Evolutionary conservation across 2,888 invertebrate genomes (phyloP).

Genomic region (Lepidonotus clava): DNA sequence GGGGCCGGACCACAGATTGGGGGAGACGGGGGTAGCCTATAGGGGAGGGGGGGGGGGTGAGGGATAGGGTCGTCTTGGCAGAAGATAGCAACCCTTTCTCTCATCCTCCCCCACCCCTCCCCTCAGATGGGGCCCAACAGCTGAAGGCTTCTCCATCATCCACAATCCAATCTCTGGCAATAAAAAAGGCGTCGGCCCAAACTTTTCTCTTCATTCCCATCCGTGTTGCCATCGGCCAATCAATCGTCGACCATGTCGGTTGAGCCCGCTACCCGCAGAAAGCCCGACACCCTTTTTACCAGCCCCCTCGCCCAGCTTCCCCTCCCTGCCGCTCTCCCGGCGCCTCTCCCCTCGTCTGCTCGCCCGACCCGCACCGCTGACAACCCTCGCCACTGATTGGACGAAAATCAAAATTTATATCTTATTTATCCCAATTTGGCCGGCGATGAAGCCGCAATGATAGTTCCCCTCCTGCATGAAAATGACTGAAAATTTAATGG

Average conservation of each 20-base stretch:
- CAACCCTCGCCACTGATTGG: constrained; percentile 45
- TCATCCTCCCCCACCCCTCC: too few species aligned
- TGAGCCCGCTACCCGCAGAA: constrained; percentile 18
- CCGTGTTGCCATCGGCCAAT: constrained; percentile 51
- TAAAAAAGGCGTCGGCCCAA: constrained; percentile 41
- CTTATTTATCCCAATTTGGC: constrained; percentile 52
- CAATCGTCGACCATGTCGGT: constrained; percentile 44
- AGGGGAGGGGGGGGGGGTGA: too few species aligned
- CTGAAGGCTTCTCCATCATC: constrained; percentile 50
- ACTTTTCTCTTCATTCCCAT: constrained; percentile 51
- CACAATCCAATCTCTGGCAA: constrained; percentile 49
- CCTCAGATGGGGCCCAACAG: too few species aligned
- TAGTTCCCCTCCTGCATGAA: constrained; percentile 54
- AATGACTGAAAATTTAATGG: constrained; percentile 54
- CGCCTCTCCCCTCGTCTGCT: background rate
- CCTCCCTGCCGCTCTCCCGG: background rate
- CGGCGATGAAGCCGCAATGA: constrained; percentile 53
- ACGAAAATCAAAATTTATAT: constrained; percentile 54
- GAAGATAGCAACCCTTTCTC: constrained; percentile 29
- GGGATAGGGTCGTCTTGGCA: constrained; percentile 51
- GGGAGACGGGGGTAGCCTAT: constrained; percentile 30
- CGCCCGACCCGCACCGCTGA: constrained; percentile 23
- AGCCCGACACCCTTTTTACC: constrained; percentile 42
- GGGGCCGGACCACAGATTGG: background rate
- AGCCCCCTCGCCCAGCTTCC: background rate